Conservation (phyloP, 2,888 invertebrate species). For the Epirrhoe tristata region DNA sequence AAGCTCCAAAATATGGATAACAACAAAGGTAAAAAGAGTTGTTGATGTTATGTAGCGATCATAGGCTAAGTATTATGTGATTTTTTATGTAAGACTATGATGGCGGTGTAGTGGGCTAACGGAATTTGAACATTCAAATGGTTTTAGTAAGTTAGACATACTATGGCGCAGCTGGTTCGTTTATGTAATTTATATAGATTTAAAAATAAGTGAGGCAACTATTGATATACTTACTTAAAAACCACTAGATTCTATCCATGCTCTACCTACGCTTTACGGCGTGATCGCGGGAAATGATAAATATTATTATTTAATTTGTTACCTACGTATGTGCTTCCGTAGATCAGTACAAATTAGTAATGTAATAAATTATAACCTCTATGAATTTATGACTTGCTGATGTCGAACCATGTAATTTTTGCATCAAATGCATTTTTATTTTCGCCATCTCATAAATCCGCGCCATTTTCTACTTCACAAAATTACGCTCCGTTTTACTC, state of each 20-base stretch:
- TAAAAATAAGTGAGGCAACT: no score
- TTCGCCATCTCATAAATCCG: not conserved
- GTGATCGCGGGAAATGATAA: not conserved
- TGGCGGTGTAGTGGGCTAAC: conserved; percentile 18
- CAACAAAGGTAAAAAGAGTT: not conserved
- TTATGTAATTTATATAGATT: no score
- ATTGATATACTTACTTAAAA: no score
- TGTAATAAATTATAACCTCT: not conserved
- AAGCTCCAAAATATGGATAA: not conserved
- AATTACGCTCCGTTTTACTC: conserved; percentile 1
- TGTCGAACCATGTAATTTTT: not conserved
- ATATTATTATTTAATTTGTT: not conserved
- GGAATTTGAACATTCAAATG: not conserved
- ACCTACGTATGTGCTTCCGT: conserved; percentile 17
- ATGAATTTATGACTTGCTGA: not conserved
- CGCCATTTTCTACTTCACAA: conserved; percentile 8
- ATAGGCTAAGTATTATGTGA: not conserved
- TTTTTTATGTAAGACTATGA: conserved; percentile 6
- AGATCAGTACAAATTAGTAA: conserved; percentile 18
- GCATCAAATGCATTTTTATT: conserved; percentile 12
- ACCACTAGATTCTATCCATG: no score
- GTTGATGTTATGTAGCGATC: conserved; percentile 2
- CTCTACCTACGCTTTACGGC: no score
- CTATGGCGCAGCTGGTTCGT: conserved; percentile 1
- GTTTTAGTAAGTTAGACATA: not conserved